A percentile compares a stretch with the other conserved stretches of the same genome.
phyloP scores from a whole-genome alignment of 2,113 vertebrate genomes.

The Verasper variegatus region DNA sequence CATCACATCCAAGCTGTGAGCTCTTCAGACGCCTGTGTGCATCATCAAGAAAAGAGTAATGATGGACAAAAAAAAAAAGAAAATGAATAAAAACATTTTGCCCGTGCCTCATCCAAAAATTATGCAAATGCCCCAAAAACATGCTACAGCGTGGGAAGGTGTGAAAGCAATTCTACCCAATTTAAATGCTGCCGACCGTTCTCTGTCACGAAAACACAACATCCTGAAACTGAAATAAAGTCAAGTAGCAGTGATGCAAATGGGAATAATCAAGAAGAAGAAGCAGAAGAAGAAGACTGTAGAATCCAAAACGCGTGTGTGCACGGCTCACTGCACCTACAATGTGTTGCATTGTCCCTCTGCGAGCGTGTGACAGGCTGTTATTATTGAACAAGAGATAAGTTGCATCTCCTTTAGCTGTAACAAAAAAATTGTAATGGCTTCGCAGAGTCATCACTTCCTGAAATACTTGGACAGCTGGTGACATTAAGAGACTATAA shows the following conservation, averaged over 20 bases:
- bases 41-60: slow-evolving; percentile 49
- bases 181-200: slow-evolving; percentile 52
- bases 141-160: slow-evolving; percentile 61
- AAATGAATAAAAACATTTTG: slow-evolving; percentile 27
- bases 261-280: not conserved
- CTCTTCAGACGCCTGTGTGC: slow-evolving; percentile 41
- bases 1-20: slow-evolving; percentile 28
- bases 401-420: not conserved
- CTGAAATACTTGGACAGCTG: not conserved
- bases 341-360: not conserved
- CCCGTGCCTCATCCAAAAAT: slow-evolving; percentile 53
- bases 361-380: not conserved
- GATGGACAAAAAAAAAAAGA: slow-evolving; percentile 12
- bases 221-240: not conserved
- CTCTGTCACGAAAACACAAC: slow-evolving; percentile 39
- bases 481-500: not conserved
- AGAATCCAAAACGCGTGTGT: not conserved
- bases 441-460: not conserved
- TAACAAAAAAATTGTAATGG: not conserved
- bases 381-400: not conserved
- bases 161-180: slow-evolving; percentile 65
- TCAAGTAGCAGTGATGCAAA: not conserved
- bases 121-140: slow-evolving; percentile 45
- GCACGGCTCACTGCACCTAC: not conserved
- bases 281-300: slow-evolving; percentile 35